Conservation (phyloP, 1,140 invertebrate genomes). For the Maniola jurtina region DNA sequence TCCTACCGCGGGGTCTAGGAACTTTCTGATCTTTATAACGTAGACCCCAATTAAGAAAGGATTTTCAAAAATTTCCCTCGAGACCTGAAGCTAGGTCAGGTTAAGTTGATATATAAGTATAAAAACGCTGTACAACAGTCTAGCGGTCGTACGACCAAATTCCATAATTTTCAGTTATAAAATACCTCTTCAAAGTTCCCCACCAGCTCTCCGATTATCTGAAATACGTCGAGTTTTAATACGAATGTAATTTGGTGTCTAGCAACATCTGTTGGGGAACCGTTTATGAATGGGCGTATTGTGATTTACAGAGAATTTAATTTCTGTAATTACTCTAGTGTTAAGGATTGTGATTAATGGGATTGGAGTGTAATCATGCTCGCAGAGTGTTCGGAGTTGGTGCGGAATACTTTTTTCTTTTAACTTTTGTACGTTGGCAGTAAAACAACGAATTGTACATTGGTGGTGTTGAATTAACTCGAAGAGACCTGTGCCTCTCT, state of each 20-base stretch:
- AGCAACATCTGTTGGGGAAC: slow-evolving; percentile 26
- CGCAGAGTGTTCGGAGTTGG: neutral
- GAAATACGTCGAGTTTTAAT: slow-evolving; percentile 26
- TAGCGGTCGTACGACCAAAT: neutral
- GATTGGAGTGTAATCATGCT: slow-evolving; percentile 15
- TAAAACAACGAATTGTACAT: too few species aligned
- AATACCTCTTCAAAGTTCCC: neutral
- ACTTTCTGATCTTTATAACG: too few species aligned
- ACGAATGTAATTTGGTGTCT: slow-evolving; percentile 39
- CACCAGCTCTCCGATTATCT: neutral
- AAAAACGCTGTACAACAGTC: too few species aligned
- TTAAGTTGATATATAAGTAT: too few species aligned
- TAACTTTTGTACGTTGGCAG: slow-evolving; percentile 9
- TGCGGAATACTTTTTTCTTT: neutral
- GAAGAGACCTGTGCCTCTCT: too few species aligned
- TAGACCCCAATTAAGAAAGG: too few species aligned
- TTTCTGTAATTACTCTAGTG: slow-evolving; percentile 27
- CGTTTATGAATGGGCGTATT: slow-evolving; percentile 23
- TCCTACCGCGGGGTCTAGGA: too few species aligned
- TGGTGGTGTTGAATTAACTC: too few species aligned
- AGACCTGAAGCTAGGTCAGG: too few species aligned
- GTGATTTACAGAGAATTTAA: slow-evolving; percentile 28
- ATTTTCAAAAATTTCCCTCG: too few species aligned
- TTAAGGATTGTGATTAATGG: slow-evolving; percentile 19
- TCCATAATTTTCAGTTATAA: neutral